Evolutionary conservation across 2,888 invertebrate species (phyloP).

Genomic region (Phymatocera aterrima): DNA sequence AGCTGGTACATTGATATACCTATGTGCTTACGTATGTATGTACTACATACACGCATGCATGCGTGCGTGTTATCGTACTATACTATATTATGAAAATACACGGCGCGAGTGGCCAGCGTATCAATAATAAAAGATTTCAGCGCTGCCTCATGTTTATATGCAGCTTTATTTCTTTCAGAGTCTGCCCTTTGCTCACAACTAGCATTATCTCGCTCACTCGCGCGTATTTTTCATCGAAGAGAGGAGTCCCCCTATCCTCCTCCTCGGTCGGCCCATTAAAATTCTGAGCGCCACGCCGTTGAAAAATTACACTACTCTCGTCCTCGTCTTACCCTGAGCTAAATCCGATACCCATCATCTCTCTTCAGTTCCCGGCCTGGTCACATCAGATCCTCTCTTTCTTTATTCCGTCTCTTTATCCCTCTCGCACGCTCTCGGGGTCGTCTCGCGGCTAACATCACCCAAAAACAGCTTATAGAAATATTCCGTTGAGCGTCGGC

Average conservation of each 20-base stretch:
- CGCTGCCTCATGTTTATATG: conserved; percentile 61
- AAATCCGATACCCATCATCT: conserved; percentile 42
- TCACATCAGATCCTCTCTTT: conserved; percentile 14
- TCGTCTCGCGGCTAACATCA: conserved; percentile 43
- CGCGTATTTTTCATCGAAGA: conserved; percentile 53
- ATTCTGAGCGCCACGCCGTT: conserved; percentile 62
- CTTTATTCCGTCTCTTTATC: conserved; percentile 49
- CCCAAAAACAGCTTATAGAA: conserved; percentile 53
- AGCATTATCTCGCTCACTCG: conserved; percentile 56
- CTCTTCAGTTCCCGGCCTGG: conserved; percentile 4
- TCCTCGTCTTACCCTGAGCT: conserved; percentile 43
- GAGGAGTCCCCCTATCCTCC: conserved; percentile 45
- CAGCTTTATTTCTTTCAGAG: conserved; percentile 61
- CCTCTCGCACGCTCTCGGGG: conserved; percentile 46
- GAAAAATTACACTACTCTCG: conserved; percentile 59
- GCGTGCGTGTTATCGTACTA: not conserved
- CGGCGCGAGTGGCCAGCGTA: conserved; percentile 53
- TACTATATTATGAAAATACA: conserved; percentile 28
- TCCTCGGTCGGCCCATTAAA: conserved; percentile 58
- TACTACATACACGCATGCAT: too few relatives aligned
- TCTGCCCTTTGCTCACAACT: conserved; percentile 58
- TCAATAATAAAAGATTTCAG: conserved; percentile 59
- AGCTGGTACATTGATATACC: not conserved
- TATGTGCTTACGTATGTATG: not conserved
- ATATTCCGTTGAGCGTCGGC: conserved; percentile 49